These are phyloP conservation scores for Gasterosteus aculeatus DNA, from an alignment of 2,113 vertebrate species.

Conservation along the genomic window DNA sequence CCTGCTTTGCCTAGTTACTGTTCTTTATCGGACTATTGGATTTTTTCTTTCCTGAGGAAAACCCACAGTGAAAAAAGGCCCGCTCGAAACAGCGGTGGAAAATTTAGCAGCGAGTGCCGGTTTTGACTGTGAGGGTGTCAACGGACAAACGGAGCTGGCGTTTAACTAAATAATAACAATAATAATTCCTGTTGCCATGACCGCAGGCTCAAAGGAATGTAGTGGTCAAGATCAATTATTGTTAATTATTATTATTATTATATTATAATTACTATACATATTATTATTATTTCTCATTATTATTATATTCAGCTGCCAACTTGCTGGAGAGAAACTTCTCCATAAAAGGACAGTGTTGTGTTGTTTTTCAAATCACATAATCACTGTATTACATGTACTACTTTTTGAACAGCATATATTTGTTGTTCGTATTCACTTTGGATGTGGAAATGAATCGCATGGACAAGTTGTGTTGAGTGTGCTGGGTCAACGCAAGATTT, in stretches of 20 bases:
- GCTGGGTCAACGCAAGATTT: neutral
- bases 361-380: neutral
- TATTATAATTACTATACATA: too few relatives aligned
- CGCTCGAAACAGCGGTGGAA: conserved; percentile 10
- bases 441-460: neutral
- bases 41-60: neutral
- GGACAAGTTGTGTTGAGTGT: neutral
- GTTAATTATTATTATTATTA: too few relatives aligned
- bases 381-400: neutral
- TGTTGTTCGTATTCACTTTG: neutral
- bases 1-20: conserved; percentile 22
- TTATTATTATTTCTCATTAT: too few relatives aligned
- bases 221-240: neutral
- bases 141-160: neutral
- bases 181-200: neutral
- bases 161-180: too few relatives aligned
- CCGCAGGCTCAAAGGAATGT: neutral
- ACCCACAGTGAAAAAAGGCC: conserved; percentile 1
- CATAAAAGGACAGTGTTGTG: neutral
- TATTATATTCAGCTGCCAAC: neutral
- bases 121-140: neutral
- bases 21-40: conserved; percentile 53
- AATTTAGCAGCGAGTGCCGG: neutral
- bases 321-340: neutral
- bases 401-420: neutral